Percentiles rank a stretch among this genome's conserved stretches.
Conservation (phyloP, 2,113 vertebrate genomes). For the Diadophis punctatus region DNA sequence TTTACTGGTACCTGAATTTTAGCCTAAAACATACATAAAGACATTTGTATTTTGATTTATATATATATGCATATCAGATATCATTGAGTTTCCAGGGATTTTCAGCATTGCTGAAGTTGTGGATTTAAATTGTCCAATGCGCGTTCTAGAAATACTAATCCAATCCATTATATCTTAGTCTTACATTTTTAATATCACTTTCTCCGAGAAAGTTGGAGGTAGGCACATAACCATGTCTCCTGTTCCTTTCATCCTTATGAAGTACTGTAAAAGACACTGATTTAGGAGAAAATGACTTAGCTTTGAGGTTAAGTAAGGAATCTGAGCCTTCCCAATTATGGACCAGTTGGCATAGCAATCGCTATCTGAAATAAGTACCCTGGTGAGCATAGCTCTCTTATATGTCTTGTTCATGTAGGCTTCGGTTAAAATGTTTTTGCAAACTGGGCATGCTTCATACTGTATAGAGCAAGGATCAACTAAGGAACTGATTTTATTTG, state of each 20-base stretch:
- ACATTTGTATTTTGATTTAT: neutral
- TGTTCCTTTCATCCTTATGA: neutral
- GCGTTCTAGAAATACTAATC: neutral
- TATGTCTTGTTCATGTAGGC: neutral
- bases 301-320: neutral
- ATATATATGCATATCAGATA: neutral
- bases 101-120: neutral
- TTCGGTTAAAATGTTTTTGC: neutral
- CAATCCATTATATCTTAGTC: neutral
- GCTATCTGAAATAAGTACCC: neutral
- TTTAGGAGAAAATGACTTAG: neutral
- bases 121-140: neutral
- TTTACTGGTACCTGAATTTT: neutral
- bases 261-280: neutral
- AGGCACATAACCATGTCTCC: neutral
- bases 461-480: neutral
- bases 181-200: neutral
- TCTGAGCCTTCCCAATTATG: neutral
- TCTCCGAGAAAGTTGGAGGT: neutral
- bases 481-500: neutral
- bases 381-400: neutral
- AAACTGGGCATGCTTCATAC: neutral
- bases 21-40: neutral
- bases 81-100: neutral
- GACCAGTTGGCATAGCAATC: neutral